A percentile compares a stretch with the other conserved stretches of the same genome.
Conservation (phyloP, 2,888 invertebrate genomes). For the Chloroclystis v-ata region DNA sequence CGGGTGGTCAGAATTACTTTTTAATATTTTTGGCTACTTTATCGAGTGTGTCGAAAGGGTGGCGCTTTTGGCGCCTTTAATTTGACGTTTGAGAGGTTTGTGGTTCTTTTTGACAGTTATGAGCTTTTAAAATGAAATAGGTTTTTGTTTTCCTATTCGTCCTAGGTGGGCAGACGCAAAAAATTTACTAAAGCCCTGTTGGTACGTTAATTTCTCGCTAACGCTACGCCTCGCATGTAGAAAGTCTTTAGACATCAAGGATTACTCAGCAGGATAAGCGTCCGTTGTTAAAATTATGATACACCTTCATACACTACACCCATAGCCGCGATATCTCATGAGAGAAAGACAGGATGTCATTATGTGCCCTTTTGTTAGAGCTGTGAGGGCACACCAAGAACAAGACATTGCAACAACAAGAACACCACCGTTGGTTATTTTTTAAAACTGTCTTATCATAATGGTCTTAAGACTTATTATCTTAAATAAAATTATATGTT, state of each 20-base stretch:
- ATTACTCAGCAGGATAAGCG: too few relatives aligned
- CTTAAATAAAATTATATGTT: too few relatives aligned
- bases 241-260: too few relatives aligned
- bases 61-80: slow-evolving; percentile 58
- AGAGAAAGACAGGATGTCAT: slow-evolving; percentile 50
- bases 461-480: too few relatives aligned
- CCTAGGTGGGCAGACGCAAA: slow-evolving; percentile 3
- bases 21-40: slow-evolving; percentile 40
- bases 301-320: neutral
- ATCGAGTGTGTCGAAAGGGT: slow-evolving; percentile 64
- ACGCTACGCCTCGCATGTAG: too few relatives aligned
- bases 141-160: slow-evolving; percentile 31
- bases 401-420: neutral
- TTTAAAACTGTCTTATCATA: too few relatives aligned
- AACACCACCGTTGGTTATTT: too few relatives aligned
- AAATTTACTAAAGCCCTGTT: too few relatives aligned
- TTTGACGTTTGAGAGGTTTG: slow-evolving; percentile 43
- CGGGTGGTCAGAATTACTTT: slow-evolving; percentile 40
- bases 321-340: slow-evolving; percentile 22
- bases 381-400: slow-evolving; percentile 34
- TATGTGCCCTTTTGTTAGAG: slow-evolving; percentile 46
- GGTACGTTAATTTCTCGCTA: too few relatives aligned
- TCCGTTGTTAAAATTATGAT: too few relatives aligned
- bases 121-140: slow-evolving; percentile 43
- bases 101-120: slow-evolving; percentile 41